Conservation (phyloP, 2,113 vertebrate species). For the Zosterops lateralis region DNA sequence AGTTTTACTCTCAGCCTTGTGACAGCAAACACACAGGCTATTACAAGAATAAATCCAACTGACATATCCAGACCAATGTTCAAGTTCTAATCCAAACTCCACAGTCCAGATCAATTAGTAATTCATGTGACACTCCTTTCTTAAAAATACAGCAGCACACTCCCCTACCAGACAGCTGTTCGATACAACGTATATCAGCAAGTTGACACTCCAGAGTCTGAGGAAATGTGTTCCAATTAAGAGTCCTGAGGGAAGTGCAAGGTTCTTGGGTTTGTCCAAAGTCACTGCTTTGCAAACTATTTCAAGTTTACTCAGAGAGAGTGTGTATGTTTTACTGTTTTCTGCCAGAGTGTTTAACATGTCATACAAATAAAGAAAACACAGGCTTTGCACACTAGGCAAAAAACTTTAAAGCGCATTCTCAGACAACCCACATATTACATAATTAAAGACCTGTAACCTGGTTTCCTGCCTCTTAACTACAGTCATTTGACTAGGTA, state of each 20-base stretch:
- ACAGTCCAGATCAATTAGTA: neutral
- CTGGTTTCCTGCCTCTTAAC: constrained; percentile 56
- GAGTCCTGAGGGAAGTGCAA: neutral
- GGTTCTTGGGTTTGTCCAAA: neutral
- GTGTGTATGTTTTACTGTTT: neutral
- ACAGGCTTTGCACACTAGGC: neutral
- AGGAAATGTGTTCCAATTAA: neutral
- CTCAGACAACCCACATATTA: constrained; percentile 49
- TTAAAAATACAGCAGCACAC: neutral
- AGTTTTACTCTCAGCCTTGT: neutral
- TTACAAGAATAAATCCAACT: neutral
- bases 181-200: neutral
- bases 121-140: neutral
- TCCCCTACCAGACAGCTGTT: neutral
- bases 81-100: constrained; percentile 9
- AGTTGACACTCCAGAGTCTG: neutral
- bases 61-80: neutral
- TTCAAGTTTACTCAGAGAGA: neutral
- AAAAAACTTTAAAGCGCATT: constrained; percentile 6
- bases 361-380: neutral
- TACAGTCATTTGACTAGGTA: constrained; percentile 52
- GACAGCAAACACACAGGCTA: neutral
- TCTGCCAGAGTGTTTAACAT: neutral
- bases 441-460: constrained; percentile 61
- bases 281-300: neutral